Evolutionary conservation across 2,113 vertebrate genomes (phyloP), one percentile per base, ranked within the genome.

Genomic region (Puntigrus tetrazona): DNA sequence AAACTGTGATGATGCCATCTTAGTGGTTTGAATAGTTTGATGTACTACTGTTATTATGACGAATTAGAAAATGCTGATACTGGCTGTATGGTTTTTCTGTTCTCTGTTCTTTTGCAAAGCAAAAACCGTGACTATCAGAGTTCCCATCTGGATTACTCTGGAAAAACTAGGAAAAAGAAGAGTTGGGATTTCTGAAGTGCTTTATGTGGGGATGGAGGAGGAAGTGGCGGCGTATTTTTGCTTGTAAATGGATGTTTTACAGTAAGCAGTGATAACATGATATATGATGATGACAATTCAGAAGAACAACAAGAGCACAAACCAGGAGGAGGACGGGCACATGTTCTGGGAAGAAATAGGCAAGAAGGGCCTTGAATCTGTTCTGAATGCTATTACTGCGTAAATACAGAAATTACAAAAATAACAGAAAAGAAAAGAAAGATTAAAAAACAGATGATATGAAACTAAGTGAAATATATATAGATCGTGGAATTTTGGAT

Each of bases 211-310:
- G 45, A 47, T 8, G 34, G 34, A 55, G 69, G 27, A 34, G 63
- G 61, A 31, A 20, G 29, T 0, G 2, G 27, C 45, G 79, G 69
- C 29, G 1, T 38, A 9, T 69, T 57, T 52, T 47, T 47, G 45
- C 34, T 55, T 55, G 31, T 65, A 14, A 41, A 74, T 29, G 67
- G 52, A 76, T 16, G 78, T 47, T 84, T 81, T 83, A 34, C 11
- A 29, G 38, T 59, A 38, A 67, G 31, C n/a, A n/a, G 16, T 69
- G 76, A 81, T 76, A 43, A 67, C 69, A 59, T 11, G 69, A 61
- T 25, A 13, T n/a, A 0, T 67, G 55, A 50, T 65, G 2, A 16
- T 47, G 47, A 86, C 52, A 65, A 34, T 55, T 13, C 52, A 38
- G 18, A 50, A 22, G 22, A 47, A 47, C 1, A 61, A 59, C 25